Evolutionary conservation across 2,113 vertebrate genomes (phyloP).

Genomic region (Antechinus flavipes): DNA sequence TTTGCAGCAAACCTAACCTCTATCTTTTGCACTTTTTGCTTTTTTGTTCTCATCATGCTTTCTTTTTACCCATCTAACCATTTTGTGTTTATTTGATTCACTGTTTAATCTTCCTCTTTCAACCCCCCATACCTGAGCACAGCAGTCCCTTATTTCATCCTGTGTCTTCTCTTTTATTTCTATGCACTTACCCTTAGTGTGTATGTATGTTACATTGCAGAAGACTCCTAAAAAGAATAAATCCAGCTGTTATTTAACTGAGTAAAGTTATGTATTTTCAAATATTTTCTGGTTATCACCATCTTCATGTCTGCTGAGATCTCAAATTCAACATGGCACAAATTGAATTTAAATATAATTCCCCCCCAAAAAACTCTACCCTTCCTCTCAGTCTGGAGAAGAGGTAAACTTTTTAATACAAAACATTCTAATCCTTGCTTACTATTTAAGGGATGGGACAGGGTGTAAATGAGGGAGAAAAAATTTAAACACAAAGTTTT

Average conservation of each 20-base stretch:
- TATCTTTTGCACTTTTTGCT: neutral
- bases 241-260: neutral
- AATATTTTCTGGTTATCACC: neutral
- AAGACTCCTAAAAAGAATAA: neutral
- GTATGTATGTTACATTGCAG: neutral
- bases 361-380: neutral
- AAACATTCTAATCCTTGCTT: too few relatives aligned
- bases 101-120: neutral
- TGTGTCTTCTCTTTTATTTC: neutral
- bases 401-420: neutral
- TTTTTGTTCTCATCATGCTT: neutral
- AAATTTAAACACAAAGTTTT: too few relatives aligned
- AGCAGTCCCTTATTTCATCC: neutral
- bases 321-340: neutral
- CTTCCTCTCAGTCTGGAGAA: neutral
- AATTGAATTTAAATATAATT: neutral
- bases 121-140: neutral
- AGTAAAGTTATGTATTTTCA: conserved; percentile 14
- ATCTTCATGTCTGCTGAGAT: neutral
- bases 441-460: too few relatives aligned
- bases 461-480: too few relatives aligned
- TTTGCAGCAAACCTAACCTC: neutral
- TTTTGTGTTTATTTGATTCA: neutral
- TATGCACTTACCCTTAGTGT: neutral
- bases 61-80: neutral